phyloP scores from a whole-genome alignment of 1,140 invertebrate species.

The Hirudo medicinalis region DNA sequence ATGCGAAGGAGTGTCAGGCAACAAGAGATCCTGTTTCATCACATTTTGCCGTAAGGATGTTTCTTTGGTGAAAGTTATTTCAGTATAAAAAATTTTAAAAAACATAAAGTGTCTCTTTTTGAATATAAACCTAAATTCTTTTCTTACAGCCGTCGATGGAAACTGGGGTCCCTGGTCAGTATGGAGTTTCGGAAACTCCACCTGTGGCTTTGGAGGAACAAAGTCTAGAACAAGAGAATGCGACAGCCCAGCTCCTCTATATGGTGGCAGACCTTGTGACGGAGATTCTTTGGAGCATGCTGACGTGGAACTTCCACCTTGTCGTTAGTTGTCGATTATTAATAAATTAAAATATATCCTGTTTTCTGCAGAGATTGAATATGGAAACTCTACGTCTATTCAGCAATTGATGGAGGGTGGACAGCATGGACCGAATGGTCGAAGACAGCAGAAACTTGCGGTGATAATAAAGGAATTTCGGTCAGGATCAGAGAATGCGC shows the following conservation, averaged over 20 bases:
- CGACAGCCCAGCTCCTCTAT: constrained; percentile 49
- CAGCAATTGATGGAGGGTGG: constrained; percentile 12
- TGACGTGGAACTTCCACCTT: too few species aligned
- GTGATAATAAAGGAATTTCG: constrained; percentile 56
- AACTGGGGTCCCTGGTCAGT: constrained; percentile 45
- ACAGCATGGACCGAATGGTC: constrained; percentile 27
- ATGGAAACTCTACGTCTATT: too few species aligned
- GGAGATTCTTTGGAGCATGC: constrained; percentile 39
- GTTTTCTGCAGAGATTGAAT: too few species aligned
- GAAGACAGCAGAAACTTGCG: constrained; percentile 30
- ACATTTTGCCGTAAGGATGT: too few species aligned
- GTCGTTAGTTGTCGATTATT: too few species aligned
- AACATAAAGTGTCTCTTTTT: constrained; percentile 29
- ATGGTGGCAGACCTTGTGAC: constrained; percentile 52
- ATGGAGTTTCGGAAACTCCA: constrained; percentile 32
- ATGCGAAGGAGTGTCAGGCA: background rate
- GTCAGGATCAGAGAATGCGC: constrained; percentile 52
- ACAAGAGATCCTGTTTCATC: background rate
- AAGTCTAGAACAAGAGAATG: constrained; percentile 47
- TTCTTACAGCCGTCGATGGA: constrained; percentile 27
- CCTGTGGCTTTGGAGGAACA: constrained; percentile 59
- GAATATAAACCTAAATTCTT: background rate
- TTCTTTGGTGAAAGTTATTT: too few species aligned
- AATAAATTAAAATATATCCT: too few species aligned
- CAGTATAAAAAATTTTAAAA: constrained; percentile 21